Base-by-base conservation (phyloP, 2,888 invertebrate species). In the Venustoraphidia nigricollis region DNA sequence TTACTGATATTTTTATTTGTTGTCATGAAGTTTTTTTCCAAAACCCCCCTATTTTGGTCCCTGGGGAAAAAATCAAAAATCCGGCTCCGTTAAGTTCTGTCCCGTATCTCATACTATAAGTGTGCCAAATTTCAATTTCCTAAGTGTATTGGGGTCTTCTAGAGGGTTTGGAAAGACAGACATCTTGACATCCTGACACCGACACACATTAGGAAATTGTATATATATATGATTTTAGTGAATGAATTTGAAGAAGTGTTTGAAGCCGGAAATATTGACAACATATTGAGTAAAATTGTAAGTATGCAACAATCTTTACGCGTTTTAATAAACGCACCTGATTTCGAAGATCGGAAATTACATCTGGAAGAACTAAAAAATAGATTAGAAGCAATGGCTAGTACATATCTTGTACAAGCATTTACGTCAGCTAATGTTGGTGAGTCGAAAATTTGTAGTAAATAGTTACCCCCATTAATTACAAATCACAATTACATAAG, bases 321-420 rank as follows among this genome's bases (percentile, higher is more conserved):
- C 57, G 73, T 83, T 57, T 64, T 84, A 46, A 71, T 73, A 4
- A 80, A 74, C 45, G 75, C 80, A 0, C 70, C 77, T 0, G 83
- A 85, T 62, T 82, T 80, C 53, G 83, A 86, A 56, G 77, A 75
- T 43, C 76, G 83, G 57, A 73, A 78, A 49, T 59, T 82, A n/a
- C 92, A 92, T 59, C 67, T 96, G 34, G 94, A 95, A 63, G 88
- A 86, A 1, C 70, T 94, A 47, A 94, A 93, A 66, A 94, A 94
- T 66, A 75, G 93, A 10, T 66, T 96, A 2, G 95, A 96, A 66
- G 93, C 94, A 0, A 78, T 91, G 54, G 79, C 91, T 0, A 93
- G 90, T 58, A 87, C 93, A 0, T 79, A 81, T 41, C 73, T 96
- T 4, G 86, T 94, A 1, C 84, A 89, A 56, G 88, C 91, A 0